These are phyloP conservation scores for Copidosoma aretas DNA, from an alignment of 2,888 invertebrate genomes.

Conservation along the genomic window DNA sequence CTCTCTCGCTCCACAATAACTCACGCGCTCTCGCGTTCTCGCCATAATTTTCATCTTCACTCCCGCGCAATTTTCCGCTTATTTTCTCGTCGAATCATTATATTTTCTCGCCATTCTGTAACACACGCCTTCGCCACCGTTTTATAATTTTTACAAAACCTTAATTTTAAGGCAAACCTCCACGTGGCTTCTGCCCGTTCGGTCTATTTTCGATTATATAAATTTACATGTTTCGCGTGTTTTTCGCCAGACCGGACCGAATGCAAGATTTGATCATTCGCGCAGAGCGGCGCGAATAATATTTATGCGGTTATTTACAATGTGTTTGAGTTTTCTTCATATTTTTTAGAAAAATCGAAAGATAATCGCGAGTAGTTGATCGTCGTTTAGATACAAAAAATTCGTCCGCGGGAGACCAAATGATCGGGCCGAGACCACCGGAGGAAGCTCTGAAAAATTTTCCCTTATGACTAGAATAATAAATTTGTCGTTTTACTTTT, in stretches of 20 bases:
- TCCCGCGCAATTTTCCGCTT: slow-evolving; percentile 18
- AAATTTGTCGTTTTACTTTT: slow-evolving; percentile 38
- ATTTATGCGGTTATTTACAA: slow-evolving; percentile 40
- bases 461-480: slow-evolving; percentile 42
- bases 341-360: slow-evolving; percentile 33
- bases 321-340: slow-evolving; percentile 38
- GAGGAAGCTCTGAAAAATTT: slow-evolving; percentile 34
- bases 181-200: slow-evolving; percentile 50
- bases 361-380: slow-evolving; percentile 19
- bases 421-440: slow-evolving; percentile 26
- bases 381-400: slow-evolving; percentile 6
- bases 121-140: slow-evolving; percentile 50
- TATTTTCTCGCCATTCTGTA: slow-evolving; percentile 39
- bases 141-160: slow-evolving; percentile 53
- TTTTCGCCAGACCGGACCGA: slow-evolving; percentile 22
- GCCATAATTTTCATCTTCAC: slow-evolving; percentile 35
- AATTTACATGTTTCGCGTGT: slow-evolving; percentile 14
- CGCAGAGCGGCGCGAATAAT: slow-evolving; percentile 40
- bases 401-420: slow-evolving; percentile 33
- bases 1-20: slow-evolving; percentile 18
- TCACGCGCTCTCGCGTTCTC: slow-evolving; percentile 39
- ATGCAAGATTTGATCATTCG: slow-evolving; percentile 37
- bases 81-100: slow-evolving; percentile 21
- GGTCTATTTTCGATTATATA: slow-evolving; percentile 37
- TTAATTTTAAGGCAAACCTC: slow-evolving; percentile 57